Base-by-base conservation (phyloP, 2,113 vertebrate species). In the Ailuropoda melanoleuca region DNA sequence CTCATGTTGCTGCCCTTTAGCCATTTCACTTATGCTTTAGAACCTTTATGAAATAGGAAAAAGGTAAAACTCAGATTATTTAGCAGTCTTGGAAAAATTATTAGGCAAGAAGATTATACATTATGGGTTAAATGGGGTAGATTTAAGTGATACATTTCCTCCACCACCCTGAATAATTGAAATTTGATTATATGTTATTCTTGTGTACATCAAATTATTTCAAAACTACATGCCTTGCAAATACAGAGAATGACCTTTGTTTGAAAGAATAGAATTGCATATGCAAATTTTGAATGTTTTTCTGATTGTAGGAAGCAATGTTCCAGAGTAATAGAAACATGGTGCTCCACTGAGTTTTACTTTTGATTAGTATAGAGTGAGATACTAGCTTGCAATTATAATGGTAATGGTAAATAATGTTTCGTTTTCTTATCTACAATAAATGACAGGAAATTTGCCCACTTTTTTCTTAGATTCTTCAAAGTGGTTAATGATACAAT, bases 321-420 rank as follows among this genome's bases (percentile, higher is more conserved):
- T 86, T 64, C 23, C 83, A 10, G 29, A 0, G 4, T 86, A 66
- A 70, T 43, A 62, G 64, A 53, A 81, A 62, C 31, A 60, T 72
- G 21, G 8, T 55, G 5, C 6, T 58, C 12, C 56, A 55, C 3
- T 85, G 29, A 62, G 48, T 70, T 95, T 88, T 95, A 95, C 72
- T 96, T 97, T 88, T 90, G 56, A 93, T 78, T 94, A 91, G 48
- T 94, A 78, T 91, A 85, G 37, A 83, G 17, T 95, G 70, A 94
- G 26, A 64, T 82, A 37, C 39, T 95, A 87, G 83, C 37, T 70
- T 96, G 97, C 46, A 89, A 10, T 70, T 95, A 24, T 96, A 95
- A 94, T 97, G 58, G 50, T 29, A 96, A 78, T 96, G 95, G 24
- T 90, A 96, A 94, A 86, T 94, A 96, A 85, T 93, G 68, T 31